Base-by-base conservation (phyloP, 1,140 invertebrate species). In the Drosophila pallidifrons region DNA sequence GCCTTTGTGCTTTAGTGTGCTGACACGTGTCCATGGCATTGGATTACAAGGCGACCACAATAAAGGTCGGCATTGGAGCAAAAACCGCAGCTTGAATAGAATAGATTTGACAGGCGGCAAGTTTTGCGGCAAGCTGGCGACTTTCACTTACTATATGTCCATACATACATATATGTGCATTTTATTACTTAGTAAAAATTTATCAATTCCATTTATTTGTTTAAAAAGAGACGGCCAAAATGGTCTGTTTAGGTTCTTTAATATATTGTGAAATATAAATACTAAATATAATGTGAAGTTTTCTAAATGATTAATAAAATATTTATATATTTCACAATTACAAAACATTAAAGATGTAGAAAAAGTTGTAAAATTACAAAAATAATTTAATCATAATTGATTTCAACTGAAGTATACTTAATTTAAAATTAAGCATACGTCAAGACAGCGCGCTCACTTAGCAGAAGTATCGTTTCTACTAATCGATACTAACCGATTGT, bases 1-100 rank as follows among this genome's bases (percentile, higher is more conserved):
- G 30, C 6, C 30, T 32, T 54, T 55, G 65, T 25, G 6, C 41
- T 20, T 30, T 59, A 3, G 5, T 38, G 13, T 7, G 16, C 8
- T 49, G 69, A 28, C 69, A 72, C 61, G 69, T 72, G 69, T 54
- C 43, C 43, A 20, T 72, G 45, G 43, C 61, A 52, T 72, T 41
- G 54, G 25, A 49, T 72, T 72, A 51, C 69, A 20, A 41, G 11
- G 13, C 5, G 51, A 46, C 60, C 68, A 71, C 59, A 59, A 65
- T 49, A 71, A 65, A 64, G 60, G 68, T 65, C 60, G 68, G 68
- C 60, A 15, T 5, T 3, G 5, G 6, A 28, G 2, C 20, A 7
- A 20, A 32, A 13, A 55, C 25, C 47, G 28, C 58, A 70, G 20
- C 45, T 54, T 28, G 47, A 52, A 25, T 61, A 32, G 16, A 13